Conservation (phyloP, 2,113 vertebrate genomes). For the Ranitomeya variabilis region DNA sequence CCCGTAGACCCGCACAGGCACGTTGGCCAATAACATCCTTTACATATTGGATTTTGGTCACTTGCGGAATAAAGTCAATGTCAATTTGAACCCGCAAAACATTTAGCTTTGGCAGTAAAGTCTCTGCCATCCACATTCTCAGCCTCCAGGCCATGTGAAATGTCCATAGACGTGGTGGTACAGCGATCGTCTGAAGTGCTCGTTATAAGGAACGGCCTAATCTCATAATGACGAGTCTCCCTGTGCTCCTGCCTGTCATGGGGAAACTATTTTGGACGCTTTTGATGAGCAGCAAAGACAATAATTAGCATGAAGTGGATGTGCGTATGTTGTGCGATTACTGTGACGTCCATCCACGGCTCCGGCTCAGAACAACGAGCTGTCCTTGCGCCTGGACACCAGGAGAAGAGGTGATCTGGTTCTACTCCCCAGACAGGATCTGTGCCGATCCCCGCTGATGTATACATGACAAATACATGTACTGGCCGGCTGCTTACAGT, state of each 20-base stretch:
- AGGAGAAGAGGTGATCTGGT: not conserved
- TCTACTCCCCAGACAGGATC: slow-evolving; percentile 56
- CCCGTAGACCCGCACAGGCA: not conserved
- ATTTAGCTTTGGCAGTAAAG: not conserved
- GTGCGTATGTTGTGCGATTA: not conserved
- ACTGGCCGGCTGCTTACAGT: slow-evolving; percentile 66
- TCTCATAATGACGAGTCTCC: not conserved
- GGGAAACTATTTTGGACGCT: not conserved
- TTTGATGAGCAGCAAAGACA: not conserved
- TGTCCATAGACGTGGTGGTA: not conserved
- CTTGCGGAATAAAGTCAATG: not conserved
- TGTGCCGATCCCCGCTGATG: slow-evolving; percentile 44
- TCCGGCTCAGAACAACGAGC: not conserved
- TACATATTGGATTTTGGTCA: not conserved
- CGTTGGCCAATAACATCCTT: too few relatives aligned
- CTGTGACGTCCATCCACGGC: not conserved
- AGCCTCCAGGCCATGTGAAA: not conserved
- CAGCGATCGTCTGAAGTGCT: not conserved
- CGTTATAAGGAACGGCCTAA: not conserved
- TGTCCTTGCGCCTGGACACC: slow-evolving; percentile 1
- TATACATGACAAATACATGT: slow-evolving; percentile 67
- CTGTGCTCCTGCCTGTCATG: not conserved
- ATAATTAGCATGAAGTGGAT: not conserved
- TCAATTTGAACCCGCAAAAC: not conserved
- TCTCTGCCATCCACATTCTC: not conserved